Evolutionary conservation across 1,140 invertebrate species (phyloP).

Genomic region (Chrysoperla carnea): DNA sequence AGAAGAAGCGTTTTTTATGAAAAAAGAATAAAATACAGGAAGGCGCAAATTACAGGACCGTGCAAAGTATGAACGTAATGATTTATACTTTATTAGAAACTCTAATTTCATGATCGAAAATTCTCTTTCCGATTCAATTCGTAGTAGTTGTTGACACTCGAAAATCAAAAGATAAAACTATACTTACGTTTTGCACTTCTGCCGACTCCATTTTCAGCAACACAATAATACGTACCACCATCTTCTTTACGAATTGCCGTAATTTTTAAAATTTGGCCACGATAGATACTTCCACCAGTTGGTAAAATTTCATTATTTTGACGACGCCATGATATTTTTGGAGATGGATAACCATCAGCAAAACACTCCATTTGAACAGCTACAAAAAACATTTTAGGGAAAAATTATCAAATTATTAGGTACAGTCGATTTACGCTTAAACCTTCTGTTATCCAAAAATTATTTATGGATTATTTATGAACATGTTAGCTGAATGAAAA

Average conservation of each 20-base stretch:
- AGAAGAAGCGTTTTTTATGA: not conserved
- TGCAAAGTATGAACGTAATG: no score
- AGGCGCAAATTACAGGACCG: no score
- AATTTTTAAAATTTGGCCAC: slow-evolving; percentile 74
- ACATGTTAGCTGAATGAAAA: not conserved
- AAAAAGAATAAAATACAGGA: no score
- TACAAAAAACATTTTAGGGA: no score
- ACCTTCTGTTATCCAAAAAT: not conserved
- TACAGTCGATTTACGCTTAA: not conserved
- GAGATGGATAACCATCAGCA: slow-evolving; percentile 62
- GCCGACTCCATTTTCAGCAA: slow-evolving; percentile 81
- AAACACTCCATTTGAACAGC: slow-evolving; percentile 72
- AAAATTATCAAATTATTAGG: slow-evolving; percentile 2
- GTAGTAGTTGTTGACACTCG: no score
- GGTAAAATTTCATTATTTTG: slow-evolving; percentile 86
- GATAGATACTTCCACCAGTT: slow-evolving; percentile 64
- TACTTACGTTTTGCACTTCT: slow-evolving; percentile 48
- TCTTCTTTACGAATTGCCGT: slow-evolving; percentile 66
- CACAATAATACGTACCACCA: slow-evolving; percentile 83
- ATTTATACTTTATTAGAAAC: no score
- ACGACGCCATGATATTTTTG: slow-evolving; percentile 76
- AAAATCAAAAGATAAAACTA: not conserved
- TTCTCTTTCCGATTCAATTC: no score
- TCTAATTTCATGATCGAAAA: no score
- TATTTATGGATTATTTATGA: not conserved